Percentiles rank a stretch among this genome's conserved stretches.
Conservation (phyloP, 2,113 vertebrate genomes). For the Nannospalax galili region DNA sequence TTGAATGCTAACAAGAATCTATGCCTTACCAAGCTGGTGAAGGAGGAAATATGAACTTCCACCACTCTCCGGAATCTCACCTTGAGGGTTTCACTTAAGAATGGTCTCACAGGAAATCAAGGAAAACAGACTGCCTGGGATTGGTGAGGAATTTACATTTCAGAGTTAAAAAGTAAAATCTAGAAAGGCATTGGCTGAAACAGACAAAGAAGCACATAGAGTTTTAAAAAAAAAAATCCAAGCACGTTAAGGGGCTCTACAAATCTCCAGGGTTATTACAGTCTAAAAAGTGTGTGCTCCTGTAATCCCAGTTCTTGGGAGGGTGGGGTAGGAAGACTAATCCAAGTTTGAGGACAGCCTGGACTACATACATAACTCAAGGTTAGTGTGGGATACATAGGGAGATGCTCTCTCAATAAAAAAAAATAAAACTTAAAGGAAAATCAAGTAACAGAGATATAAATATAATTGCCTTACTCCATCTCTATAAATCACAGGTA, state of each 20-base stretch:
- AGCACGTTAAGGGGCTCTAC: background rate
- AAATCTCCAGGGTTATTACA: background rate
- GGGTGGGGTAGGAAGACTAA: background rate
- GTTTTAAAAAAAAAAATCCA: background rate
- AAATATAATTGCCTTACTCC: background rate
- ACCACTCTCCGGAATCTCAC: background rate
- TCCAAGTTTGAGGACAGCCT: background rate
- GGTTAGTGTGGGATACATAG: background rate
- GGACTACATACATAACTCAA: background rate
- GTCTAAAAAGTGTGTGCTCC: background rate
- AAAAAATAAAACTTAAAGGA: background rate
- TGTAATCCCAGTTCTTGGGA: background rate
- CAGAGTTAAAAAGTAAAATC: background rate
- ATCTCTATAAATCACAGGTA: background rate
- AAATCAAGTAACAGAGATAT: too few relatives aligned
- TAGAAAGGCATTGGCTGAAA: background rate
- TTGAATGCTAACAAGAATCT: background rate
- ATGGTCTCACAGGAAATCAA: background rate
- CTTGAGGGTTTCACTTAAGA: background rate
- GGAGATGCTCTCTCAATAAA: background rate
- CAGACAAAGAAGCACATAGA: background rate
- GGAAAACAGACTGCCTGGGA: background rate
- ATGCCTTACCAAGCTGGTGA: background rate
- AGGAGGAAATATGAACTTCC: background rate
- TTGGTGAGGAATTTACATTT: background rate